Base-by-base conservation (phyloP, 2,888 invertebrate genomes). In the Ctenicera cuprea region DNA sequence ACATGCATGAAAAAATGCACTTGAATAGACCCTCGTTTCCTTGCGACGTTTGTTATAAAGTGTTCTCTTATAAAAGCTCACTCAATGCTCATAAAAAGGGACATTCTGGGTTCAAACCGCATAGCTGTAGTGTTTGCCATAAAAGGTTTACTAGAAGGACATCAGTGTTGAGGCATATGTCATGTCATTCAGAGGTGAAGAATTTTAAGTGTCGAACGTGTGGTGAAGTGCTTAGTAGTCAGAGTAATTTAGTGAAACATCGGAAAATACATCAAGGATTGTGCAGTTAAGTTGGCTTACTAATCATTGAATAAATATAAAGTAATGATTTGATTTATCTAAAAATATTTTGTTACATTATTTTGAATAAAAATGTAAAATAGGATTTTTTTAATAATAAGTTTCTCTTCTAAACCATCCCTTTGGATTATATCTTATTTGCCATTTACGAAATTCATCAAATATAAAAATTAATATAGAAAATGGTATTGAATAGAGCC, bases 351-450 rank as follows among this genome's bases (percentile, higher is more conserved):
- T 33, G 9, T 33, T n/a, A n/a, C n/a, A n/a, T n/a, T n/a, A n/a
- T n/a, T n/a, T n/a, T n/a, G n/a, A n/a, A n/a, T n/a, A n/a, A n/a
- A n/a, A 26, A 26, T 26, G 26, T 3, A 26, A 26, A 3, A 5
- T 26, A 26, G 5, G 2, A 3, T 3, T 26, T 48, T 18, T 48
- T 48, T 20, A 93, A 82, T 94, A 95, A 84, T 94, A 95, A 41
- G 94, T 94, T 86, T 95, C 94, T 77, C 89, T 85, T 84, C 94
- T 94, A 45, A 94, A 89, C 92, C 93, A 96, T 77, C 92, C 90
- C 0, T 92, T 92, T 0, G 92, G 90, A 82, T 91, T 89, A 78
- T 90, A 90, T 76, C 95, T 89, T 64, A 96, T 90, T 78, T 94
- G 88, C 83, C 90, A 92, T 81, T 94, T 92, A 77, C 95, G 89